Percentiles rank a stretch among this genome's conserved stretches.
Evolutionary conservation across 1,140 invertebrate genomes (phyloP).

Genomic region (Zaprionus camerounensis): DNA sequence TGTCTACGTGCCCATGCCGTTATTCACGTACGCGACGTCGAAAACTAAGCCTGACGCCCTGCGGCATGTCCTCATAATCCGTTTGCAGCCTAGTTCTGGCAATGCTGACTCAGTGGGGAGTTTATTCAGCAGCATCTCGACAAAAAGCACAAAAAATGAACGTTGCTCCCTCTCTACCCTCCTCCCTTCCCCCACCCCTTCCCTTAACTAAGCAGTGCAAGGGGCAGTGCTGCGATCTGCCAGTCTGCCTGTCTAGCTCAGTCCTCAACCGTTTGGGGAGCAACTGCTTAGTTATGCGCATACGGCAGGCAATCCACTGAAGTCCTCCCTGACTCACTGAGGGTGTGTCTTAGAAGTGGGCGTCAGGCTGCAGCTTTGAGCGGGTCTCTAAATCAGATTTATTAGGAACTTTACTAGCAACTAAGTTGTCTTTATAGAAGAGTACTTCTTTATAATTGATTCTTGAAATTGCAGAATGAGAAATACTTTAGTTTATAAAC

Average conservation of each 20-base stretch:
- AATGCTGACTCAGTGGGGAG: constrained; percentile 72
- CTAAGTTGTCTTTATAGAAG: background rate
- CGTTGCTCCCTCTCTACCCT: too few species aligned
- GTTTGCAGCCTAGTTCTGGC: constrained; percentile 76
- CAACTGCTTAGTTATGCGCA: constrained; percentile 73
- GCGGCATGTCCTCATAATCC: constrained; percentile 81
- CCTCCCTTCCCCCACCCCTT: background rate
- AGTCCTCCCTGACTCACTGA: background rate
- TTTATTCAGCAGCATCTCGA: constrained; percentile 28
- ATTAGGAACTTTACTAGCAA: background rate
- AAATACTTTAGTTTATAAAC: too few species aligned
- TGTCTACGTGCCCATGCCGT: constrained; percentile 66
- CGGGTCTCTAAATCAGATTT: background rate
- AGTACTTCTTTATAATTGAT: background rate
- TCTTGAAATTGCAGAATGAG: background rate
- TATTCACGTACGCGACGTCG: constrained; percentile 76
- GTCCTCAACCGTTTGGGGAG: constrained; percentile 45
- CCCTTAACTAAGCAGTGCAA: constrained; percentile 51
- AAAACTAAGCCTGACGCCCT: constrained; percentile 79
- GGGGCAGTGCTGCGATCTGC: constrained; percentile 18
- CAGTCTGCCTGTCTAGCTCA: background rate
- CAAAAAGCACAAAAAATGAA: constrained; percentile 16
- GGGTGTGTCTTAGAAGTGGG: constrained; percentile 2
- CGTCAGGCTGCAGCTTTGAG: constrained; percentile 43
- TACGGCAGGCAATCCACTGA: constrained; percentile 65